Percentiles rank a stretch among this genome's conserved stretches.
Conservation (phyloP, 1,140 invertebrate genomes). For the Drosophila subpulchrella region DNA sequence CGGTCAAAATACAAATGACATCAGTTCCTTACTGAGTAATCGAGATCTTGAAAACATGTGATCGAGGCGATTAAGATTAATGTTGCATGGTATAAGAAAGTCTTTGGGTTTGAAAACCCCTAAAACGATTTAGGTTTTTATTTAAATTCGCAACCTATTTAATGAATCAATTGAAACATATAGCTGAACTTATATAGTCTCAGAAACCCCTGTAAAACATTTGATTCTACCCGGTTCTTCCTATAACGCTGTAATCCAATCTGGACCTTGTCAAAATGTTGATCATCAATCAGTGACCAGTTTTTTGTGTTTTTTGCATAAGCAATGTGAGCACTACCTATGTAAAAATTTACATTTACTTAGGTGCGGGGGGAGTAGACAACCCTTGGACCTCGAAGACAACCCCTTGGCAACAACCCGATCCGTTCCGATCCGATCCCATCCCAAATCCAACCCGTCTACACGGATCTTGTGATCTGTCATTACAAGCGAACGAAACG, state of each 20-base stretch:
- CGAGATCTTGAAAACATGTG: background rate
- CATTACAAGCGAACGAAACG: slow-evolving; percentile 33
- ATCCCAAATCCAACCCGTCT: slow-evolving; percentile 33
- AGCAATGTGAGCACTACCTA: slow-evolving; percentile 5
- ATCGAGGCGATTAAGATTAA: background rate
- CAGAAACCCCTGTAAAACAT: no score
- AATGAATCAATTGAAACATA: no score
- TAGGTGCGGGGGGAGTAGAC: slow-evolving; percentile 2
- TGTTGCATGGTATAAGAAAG: background rate
- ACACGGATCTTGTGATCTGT: slow-evolving; percentile 47
- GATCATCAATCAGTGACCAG: background rate
- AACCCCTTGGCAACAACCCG: slow-evolving; percentile 39
- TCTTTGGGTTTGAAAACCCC: background rate
- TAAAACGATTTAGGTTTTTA: no score
- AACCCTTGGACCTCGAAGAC: slow-evolving; percentile 18
- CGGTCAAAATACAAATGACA: slow-evolving; percentile 5
- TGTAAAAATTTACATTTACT: slow-evolving; percentile 39
- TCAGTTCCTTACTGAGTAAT: background rate
- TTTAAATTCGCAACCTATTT: no score
- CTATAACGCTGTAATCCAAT: background rate
- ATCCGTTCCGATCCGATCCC: background rate
- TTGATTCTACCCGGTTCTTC: background rate
- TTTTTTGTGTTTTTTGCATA: slow-evolving; percentile 19
- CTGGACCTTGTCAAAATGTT: slow-evolving; percentile 23
- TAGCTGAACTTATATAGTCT: no score